Evolutionary conservation across 2,113 vertebrate genomes (phyloP).

Genomic region (Thunnus maccoyii): DNA sequence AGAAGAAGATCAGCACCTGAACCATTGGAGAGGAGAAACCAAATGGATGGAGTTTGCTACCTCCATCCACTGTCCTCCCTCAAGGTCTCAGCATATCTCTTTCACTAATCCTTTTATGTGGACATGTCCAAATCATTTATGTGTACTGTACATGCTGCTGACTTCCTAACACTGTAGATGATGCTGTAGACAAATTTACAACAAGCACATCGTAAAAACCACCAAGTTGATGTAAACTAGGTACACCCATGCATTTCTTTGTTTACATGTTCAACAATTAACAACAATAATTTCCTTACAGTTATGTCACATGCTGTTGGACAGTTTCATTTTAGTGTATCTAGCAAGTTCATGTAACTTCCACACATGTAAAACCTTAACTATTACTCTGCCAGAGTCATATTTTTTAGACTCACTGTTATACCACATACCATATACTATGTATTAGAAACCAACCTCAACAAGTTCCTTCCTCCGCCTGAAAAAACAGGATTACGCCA

Average conservation of each 20-base stretch:
- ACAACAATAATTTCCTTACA: no score
- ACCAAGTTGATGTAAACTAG: neutral
- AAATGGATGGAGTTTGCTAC: constrained; percentile 30
- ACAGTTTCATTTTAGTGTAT: neutral
- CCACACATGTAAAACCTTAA: neutral
- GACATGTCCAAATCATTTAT: constrained; percentile 3
- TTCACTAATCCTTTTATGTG: constrained; percentile 15
- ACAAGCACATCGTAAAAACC: neutral
- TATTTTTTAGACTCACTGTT: neutral
- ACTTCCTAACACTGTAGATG: neutral
- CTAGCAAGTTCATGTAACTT: neutral
- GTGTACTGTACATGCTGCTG: constrained; percentile 2
- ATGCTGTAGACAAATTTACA: neutral
- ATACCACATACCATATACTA: neutral
- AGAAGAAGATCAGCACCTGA: constrained; percentile 67
- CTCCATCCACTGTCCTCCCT: neutral
- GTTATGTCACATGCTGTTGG: neutral
- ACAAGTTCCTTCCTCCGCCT: neutral
- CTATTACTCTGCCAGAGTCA: neutral
- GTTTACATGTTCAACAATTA: neutral
- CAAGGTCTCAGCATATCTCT: constrained; percentile 7
- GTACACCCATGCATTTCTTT: neutral
- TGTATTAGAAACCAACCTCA: neutral
- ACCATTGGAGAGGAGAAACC: constrained; percentile 52
- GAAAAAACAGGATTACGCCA: neutral